Conservation (phyloP, 2,888 invertebrate species). For the Lasioglossum villosulum region DNA sequence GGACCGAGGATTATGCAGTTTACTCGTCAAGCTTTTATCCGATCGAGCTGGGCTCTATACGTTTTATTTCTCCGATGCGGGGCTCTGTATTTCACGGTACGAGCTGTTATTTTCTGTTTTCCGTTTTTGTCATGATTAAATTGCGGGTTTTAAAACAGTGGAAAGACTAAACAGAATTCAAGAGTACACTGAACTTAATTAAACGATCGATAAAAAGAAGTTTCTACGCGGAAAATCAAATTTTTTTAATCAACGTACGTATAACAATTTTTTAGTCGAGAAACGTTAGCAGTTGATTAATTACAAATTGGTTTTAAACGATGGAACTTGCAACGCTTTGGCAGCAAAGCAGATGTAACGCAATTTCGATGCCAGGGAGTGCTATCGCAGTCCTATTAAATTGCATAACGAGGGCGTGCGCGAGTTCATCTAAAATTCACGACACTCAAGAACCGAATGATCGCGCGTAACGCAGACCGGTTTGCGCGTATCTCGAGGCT, state of each 20-base stretch:
- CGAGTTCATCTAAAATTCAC: constrained; percentile 13
- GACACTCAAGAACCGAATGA: constrained; percentile 16
- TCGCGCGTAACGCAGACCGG: background rate
- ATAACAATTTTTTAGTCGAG: too few species aligned
- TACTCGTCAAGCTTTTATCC: constrained; percentile 2
- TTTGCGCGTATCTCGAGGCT: constrained; percentile 14
- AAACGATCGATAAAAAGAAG: too few species aligned
- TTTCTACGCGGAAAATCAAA: too few species aligned
- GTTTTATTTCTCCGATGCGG: background rate
- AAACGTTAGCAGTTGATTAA: too few species aligned
- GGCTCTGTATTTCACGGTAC: background rate
- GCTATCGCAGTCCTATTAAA: background rate
- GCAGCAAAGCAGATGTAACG: too few species aligned
- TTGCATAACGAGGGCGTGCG: background rate
- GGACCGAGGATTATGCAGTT: constrained; percentile 2
- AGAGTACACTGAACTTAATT: too few species aligned
- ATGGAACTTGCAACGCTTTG: too few species aligned
- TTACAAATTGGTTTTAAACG: too few species aligned
- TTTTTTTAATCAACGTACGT: too few species aligned
- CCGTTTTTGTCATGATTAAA: background rate
- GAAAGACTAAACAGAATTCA: too few species aligned
- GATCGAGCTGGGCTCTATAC: background rate
- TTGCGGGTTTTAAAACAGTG: too few species aligned
- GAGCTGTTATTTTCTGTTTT: background rate
- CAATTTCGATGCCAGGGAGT: too few species aligned